Percentiles rank a stretch among this genome's conserved stretches.
Conservation (phyloP, 2,888 invertebrate genomes). For the Scaptomyza reducta region DNA sequence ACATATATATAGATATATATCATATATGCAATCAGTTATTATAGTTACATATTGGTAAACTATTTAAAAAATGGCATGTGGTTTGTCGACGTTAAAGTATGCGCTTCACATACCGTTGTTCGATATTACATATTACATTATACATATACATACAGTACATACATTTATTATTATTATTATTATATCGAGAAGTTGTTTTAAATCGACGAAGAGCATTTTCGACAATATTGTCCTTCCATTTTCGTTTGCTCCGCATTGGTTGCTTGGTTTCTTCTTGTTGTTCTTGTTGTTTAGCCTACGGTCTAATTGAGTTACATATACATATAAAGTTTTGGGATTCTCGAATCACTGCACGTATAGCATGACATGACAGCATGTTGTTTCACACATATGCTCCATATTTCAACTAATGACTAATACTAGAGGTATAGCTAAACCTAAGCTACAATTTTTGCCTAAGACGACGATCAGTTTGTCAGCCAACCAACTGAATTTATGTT, state of each 20-base stretch:
- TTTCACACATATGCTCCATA: slow-evolving; percentile 76
- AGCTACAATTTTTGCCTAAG: slow-evolving; percentile 78
- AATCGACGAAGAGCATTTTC: slow-evolving; percentile 58
- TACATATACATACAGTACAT: slow-evolving; percentile 62
- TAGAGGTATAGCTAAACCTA: slow-evolving; percentile 70
- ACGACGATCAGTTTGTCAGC: slow-evolving; percentile 51
- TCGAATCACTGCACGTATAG: slow-evolving; percentile 76
- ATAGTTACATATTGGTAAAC: slow-evolving; percentile 52
- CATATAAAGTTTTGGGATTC: slow-evolving; percentile 78
- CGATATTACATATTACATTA: slow-evolving; percentile 62
- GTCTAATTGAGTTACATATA: slow-evolving; percentile 76
- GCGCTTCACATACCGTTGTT: slow-evolving; percentile 62
- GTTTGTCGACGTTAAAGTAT: slow-evolving; percentile 63
- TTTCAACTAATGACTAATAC: slow-evolving; percentile 76
- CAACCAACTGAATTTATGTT: slow-evolving; percentile 1
- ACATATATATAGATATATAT: slow-evolving; percentile 10
- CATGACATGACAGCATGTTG: slow-evolving; percentile 74
- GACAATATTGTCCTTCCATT: slow-evolving; percentile 46
- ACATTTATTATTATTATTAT: slow-evolving; percentile 33
- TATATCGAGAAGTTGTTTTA: slow-evolving; percentile 65
- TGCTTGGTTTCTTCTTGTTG: slow-evolving; percentile 41
- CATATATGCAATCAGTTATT: slow-evolving; percentile 44
- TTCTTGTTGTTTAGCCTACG: slow-evolving; percentile 54
- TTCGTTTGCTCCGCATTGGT: slow-evolving; percentile 55
- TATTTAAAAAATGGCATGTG: slow-evolving; percentile 77